Conservation (phyloP, 1,140 invertebrate species). For the Drosophila pseudoobscura region DNA sequence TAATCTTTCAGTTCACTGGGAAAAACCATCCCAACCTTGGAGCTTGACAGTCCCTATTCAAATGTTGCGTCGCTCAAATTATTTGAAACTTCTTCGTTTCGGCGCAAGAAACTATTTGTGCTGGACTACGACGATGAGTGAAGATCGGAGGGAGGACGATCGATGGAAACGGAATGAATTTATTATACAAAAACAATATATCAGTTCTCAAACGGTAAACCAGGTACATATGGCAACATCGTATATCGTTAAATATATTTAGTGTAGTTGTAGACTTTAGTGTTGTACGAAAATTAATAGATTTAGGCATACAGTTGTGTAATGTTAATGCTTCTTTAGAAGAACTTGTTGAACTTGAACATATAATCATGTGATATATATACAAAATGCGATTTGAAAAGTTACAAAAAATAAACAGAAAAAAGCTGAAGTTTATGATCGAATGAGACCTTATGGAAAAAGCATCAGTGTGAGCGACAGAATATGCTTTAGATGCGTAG, state of each 20-base stretch:
- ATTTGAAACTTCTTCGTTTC: slow-evolving; percentile 68
- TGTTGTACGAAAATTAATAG: slow-evolving; percentile 54
- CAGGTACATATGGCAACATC: slow-evolving; percentile 69
- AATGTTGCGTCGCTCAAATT: slow-evolving; percentile 52
- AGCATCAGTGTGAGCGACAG: no score
- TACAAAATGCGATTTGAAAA: slow-evolving; percentile 73
- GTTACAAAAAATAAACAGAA: slow-evolving; percentile 40
- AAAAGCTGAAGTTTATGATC: no score
- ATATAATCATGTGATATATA: slow-evolving; percentile 79
- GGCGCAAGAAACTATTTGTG: slow-evolving; percentile 64
- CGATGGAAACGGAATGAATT: slow-evolving; percentile 50
- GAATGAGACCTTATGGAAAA: no score
- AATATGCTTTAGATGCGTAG: no score
- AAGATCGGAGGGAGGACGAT: background rate
- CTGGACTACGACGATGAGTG: slow-evolving; percentile 63
- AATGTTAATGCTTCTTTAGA: slow-evolving; percentile 80
- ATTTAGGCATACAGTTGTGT: slow-evolving; percentile 59
- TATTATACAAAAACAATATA: slow-evolving; percentile 42
- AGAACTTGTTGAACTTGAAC: slow-evolving; percentile 64
- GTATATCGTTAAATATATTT: slow-evolving; percentile 69
- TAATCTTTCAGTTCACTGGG: slow-evolving; percentile 29
- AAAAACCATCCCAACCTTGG: slow-evolving; percentile 11
- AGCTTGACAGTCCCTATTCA: slow-evolving; percentile 18
- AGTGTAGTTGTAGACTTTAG: slow-evolving; percentile 51
- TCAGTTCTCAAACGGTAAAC: slow-evolving; percentile 43